Evolutionary conservation across 2,797 vertebrate genomes (phyloP).

Genomic region (Falco columbarius): DNA sequence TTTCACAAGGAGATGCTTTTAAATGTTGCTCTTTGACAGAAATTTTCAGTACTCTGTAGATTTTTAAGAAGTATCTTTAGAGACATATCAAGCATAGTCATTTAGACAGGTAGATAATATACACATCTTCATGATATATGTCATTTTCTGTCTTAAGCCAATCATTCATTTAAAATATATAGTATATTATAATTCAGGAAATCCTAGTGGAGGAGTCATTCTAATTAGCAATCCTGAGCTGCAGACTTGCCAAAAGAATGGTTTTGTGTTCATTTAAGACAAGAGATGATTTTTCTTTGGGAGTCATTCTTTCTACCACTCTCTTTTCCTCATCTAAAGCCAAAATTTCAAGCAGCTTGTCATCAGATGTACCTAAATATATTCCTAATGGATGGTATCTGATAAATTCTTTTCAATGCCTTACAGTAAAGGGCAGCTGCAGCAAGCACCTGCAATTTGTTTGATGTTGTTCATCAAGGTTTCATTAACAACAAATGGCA

Average conservation of each 20-base stretch:
- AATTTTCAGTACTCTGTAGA: background rate
- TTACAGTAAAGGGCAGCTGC: background rate
- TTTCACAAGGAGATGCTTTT: background rate
- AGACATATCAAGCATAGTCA: background rate
- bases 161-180: background rate
- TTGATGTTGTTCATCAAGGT: background rate
- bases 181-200: background rate
- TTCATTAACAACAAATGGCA: background rate
- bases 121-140: background rate
- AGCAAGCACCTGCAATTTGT: background rate
- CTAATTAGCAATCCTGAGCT: background rate
- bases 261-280: background rate
- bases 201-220: background rate
- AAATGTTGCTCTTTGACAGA: background rate
- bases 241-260: background rate
- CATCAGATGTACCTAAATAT: background rate
- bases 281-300: background rate
- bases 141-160: background rate
- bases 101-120: background rate
- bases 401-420: background rate
- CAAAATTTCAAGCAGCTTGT: constrained; percentile 5
- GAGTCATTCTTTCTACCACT: background rate
- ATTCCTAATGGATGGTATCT: background rate
- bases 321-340: background rate
- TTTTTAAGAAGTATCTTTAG: background rate